Evolutionary conservation across 2,113 vertebrate genomes (phyloP), one percentile per base, ranked within the genome.

Genomic region (Mormoops blainvillei): DNA sequence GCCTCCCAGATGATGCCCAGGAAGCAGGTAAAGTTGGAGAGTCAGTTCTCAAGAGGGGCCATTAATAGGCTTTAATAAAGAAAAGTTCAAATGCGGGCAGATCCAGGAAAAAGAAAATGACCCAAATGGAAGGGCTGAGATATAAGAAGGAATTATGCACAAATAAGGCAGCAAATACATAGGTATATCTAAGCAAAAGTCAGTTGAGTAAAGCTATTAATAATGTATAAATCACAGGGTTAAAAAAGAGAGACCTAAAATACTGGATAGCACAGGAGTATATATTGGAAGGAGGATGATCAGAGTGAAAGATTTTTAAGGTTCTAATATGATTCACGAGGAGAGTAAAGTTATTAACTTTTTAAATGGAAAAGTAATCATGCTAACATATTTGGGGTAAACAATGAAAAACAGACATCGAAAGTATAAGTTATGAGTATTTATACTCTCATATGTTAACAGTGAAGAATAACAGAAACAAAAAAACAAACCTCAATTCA

Each of bases 41-140:
- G 61, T 15, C 43, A 58, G 3, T 48, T 68, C 61, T 85, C 73
- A 71, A 92, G 15, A 96, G 10, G 24, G 33, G 7, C 61, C 80
- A 77, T 87, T 96, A 83, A 61, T 9, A 84, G 56, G 7, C 73
- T 92, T 80, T 48, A 16, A 41, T 50, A 73, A 56, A 70, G 68
- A 77, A 56, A 94, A 93, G 80, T 95, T 89, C 96, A 97, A 97
- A 94, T 13, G 18, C n/a, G 54, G 13, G 38, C 18, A 96, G 74
- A 96, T 92, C 73, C 94, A 83, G 74, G 74, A 65, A 52, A 95
- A 89, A 83, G 73, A 77, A 93, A 89, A 95, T 94, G n/a, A 43
- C 20, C n/a, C 65, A 86, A 86, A 93, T 92, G 94, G 54, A 95
- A 91, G 86, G 48, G 67, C 71, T 68, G 71, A 84, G 80, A 95